A percentile compares a stretch with the other conserved stretches of the same genome.
Conservation (phyloP, 2,888 invertebrate genomes). For the Macropis europaea region DNA sequence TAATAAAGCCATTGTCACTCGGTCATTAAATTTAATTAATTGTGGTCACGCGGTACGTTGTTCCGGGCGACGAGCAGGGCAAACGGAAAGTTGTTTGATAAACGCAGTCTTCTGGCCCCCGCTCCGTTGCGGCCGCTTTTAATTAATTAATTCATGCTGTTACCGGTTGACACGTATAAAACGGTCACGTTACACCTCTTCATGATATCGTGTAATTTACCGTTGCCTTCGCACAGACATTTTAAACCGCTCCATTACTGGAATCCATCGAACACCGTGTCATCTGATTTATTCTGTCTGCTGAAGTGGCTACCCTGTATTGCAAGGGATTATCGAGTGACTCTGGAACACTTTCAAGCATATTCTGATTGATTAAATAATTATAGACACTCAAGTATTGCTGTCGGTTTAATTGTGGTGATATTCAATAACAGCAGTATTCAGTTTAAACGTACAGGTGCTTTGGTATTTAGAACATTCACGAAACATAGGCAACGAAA, state of each 20-base stretch:
- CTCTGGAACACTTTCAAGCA: too few species aligned
- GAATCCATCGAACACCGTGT: too few species aligned
- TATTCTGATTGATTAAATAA: too few species aligned
- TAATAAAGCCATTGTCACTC: constrained; percentile 54
- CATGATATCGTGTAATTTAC: not conserved
- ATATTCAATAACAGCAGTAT: too few species aligned
- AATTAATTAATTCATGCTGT: constrained; percentile 38
- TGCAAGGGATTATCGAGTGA: too few species aligned
- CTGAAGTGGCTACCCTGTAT: too few species aligned
- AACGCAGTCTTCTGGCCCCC: constrained; percentile 33
- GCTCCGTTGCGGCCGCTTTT: constrained; percentile 1
- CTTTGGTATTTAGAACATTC: too few species aligned
- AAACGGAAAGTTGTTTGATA: constrained; percentile 49
- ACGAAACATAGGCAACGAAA: too few species aligned
- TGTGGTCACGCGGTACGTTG: constrained; percentile 38
- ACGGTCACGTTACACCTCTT: not conserved
- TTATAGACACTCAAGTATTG: too few species aligned
- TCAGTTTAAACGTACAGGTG: too few species aligned
- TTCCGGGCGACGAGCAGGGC: not conserved
- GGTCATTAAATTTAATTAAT: constrained; percentile 57
- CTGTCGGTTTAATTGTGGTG: too few species aligned
- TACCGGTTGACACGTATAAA: constrained; percentile 12
- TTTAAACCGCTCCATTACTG: not conserved
- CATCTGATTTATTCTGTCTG: too few species aligned
- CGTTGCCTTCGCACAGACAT: not conserved